phyloP scores from a whole-genome alignment of 2,888 invertebrate species.

The Dynastes tityus region DNA sequence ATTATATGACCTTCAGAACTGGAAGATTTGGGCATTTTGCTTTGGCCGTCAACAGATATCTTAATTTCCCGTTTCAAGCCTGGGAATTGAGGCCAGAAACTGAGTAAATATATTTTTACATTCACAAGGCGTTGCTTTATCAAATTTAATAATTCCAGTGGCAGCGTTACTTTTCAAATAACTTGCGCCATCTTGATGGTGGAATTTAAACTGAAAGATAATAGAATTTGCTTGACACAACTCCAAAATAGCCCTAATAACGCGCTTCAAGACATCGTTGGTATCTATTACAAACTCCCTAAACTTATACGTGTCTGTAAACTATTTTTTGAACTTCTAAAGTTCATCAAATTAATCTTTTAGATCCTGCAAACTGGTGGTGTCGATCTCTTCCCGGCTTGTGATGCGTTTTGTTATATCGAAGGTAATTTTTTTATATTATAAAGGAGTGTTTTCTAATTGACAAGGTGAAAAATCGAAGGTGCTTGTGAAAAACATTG shows the following conservation, averaged over 20 bases:
- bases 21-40: constrained; percentile 81
- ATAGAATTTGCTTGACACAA: constrained; percentile 68
- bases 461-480: constrained; percentile 52
- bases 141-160: constrained; percentile 65
- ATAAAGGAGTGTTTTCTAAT: not conserved
- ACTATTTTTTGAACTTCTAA: not conserved
- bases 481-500: constrained; percentile 80
- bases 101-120: constrained; percentile 67
- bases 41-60: constrained; percentile 81
- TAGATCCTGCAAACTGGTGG: constrained; percentile 74
- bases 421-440: constrained; percentile 70
- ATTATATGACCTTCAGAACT: constrained; percentile 83
- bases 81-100: constrained; percentile 85
- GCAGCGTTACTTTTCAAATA: constrained; percentile 73
- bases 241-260: constrained; percentile 78
- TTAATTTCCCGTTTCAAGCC: constrained; percentile 88
- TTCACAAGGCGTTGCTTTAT: no score
- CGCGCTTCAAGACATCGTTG: constrained; percentile 76
- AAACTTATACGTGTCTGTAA: constrained; percentile 74
- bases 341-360: constrained; percentile 33
- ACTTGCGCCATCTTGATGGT: constrained; percentile 74
- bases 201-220: constrained; percentile 73
- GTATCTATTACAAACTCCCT: constrained; percentile 76
- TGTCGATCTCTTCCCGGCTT: constrained; percentile 87
- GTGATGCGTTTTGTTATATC: constrained; percentile 82